A percentile compares a stretch with the other conserved stretches of the same genome.
Evolutionary conservation across 2,113 vertebrate species (phyloP).

Genomic region (Podiceps cristatus): DNA sequence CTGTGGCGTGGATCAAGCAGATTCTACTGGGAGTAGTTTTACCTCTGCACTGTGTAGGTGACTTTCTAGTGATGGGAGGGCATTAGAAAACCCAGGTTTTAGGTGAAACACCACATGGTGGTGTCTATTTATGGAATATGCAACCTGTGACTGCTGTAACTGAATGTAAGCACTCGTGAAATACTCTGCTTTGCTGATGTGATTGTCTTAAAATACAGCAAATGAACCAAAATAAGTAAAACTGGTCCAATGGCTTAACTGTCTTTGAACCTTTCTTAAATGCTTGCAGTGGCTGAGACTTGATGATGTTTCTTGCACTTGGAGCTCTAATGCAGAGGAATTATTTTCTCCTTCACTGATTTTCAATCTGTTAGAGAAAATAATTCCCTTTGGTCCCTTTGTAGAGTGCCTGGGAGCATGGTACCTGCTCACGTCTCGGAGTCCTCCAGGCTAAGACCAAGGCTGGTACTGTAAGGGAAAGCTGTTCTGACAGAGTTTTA

Average conservation of each 20-base stretch:
- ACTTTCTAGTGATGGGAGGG: slow-evolving; percentile 25
- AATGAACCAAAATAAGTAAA: slow-evolving; percentile 56
- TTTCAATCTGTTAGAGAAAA: background rate
- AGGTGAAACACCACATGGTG: slow-evolving; percentile 21
- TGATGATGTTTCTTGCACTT: background rate
- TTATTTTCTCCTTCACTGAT: slow-evolving; percentile 21
- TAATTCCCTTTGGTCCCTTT: background rate
- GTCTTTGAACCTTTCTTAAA: slow-evolving; percentile 48
- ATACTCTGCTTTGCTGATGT: slow-evolving; percentile 39
- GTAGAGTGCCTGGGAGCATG: background rate
- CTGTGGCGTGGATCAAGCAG: rapidly evolving
- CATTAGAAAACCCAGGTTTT: slow-evolving; percentile 39
- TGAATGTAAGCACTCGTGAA: slow-evolving; percentile 58
- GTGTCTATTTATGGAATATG: slow-evolving; percentile 33
- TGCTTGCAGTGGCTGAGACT: background rate
- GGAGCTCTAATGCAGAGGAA: background rate
- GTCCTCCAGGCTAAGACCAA: background rate
- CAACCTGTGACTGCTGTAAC: slow-evolving; percentile 47
- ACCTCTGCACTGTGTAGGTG: slow-evolving; percentile 24
- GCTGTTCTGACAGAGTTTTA: background rate
- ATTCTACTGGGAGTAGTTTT: slow-evolving; percentile 5
- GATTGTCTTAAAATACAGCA: slow-evolving; percentile 61
- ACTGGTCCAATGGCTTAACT: slow-evolving; percentile 43
- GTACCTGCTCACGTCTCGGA: background rate
- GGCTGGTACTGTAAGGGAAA: background rate